A percentile compares a stretch with the other conserved stretches of the same genome.
Evolutionary conservation across 2,113 vertebrate genomes (phyloP).

Genomic region (Cynopterus brachyotis): DNA sequence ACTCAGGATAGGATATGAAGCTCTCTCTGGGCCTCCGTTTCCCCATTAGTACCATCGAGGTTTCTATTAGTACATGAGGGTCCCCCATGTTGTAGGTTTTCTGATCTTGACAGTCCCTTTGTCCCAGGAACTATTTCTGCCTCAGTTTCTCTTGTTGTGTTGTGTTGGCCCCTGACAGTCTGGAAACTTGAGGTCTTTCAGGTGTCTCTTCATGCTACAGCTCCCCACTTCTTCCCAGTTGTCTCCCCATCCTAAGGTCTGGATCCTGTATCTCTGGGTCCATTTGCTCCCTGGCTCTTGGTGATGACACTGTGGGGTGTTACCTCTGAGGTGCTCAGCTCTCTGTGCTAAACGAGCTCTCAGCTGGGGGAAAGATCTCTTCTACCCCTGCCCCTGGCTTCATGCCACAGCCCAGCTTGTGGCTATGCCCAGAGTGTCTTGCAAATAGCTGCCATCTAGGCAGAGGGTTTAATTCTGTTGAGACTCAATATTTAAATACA

Average conservation of each 20-base stretch:
- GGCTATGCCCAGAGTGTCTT: not conserved
- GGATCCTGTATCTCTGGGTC: not conserved
- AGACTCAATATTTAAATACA: not conserved
- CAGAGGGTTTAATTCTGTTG: not conserved
- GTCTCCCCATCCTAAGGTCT: not conserved
- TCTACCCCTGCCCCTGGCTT: not conserved
- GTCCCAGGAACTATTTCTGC: not conserved
- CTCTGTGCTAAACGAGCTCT: not conserved
- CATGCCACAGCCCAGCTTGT: not conserved
- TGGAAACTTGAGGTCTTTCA: not conserved
- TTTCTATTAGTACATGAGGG: not conserved
- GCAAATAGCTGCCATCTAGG: not conserved
- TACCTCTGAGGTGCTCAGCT: not conserved
- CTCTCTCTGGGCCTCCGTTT: not conserved
- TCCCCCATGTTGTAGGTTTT: not conserved
- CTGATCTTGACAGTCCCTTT: not conserved
- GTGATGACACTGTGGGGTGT: not conserved
- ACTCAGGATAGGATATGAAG: not conserved
- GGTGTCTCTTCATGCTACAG: not conserved
- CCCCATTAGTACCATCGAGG: not conserved
- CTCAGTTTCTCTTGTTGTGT: not conserved
- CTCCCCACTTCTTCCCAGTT: too few relatives aligned
- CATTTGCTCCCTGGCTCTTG: not conserved
- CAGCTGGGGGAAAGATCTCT: not conserved
- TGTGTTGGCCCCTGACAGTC: not conserved